A percentile compares a stretch with the other conserved stretches of the same genome.
phyloP scores from a whole-genome alignment of 2,888 invertebrate genomes.

The Diaprepes abbreviatus region DNA sequence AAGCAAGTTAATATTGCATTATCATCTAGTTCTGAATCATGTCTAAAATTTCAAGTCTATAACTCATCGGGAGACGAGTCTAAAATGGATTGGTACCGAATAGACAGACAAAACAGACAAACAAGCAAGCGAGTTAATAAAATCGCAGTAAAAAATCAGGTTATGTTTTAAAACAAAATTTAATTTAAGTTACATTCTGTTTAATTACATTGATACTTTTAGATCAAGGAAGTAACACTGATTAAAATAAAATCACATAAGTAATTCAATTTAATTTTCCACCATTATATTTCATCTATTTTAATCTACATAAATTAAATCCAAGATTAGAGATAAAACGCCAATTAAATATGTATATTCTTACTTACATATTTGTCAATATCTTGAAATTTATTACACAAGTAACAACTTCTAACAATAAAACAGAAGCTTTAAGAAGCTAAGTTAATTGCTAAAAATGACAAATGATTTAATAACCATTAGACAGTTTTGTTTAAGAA shows the following conservation, averaged over 20 bases:
- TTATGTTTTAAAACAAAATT: too few species aligned
- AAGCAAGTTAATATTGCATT: too few species aligned
- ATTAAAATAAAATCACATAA: background rate
- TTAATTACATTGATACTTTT: background rate
- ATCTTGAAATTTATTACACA: conserved; percentile 32
- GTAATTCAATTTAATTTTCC: background rate
- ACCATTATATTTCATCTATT: conserved; percentile 9
- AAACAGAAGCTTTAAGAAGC: conserved; percentile 34
- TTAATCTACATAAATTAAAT: conserved; percentile 30
- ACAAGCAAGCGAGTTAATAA: too few species aligned
- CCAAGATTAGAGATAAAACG: conserved; percentile 3
- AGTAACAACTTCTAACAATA: conserved; percentile 35
- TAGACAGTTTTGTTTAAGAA: conserved; percentile 12
- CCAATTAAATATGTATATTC: conserved; percentile 22
- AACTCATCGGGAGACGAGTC: too few species aligned
- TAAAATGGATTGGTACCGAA: too few species aligned
- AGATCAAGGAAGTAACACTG: background rate
- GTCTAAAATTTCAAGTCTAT: too few species aligned
- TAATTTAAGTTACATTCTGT: too few species aligned
- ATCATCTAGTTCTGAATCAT: too few species aligned
- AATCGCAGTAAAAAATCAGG: too few species aligned
- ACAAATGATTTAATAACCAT: conserved; percentile 41
- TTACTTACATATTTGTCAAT: conserved; percentile 37
- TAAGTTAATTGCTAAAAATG: conserved; percentile 33
- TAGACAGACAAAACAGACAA: too few species aligned